A percentile compares a stretch with the other conserved stretches of the same genome.
phyloP scores from a whole-genome alignment of 2,113 vertebrate genomes.

The Apteryx mantelli region DNA sequence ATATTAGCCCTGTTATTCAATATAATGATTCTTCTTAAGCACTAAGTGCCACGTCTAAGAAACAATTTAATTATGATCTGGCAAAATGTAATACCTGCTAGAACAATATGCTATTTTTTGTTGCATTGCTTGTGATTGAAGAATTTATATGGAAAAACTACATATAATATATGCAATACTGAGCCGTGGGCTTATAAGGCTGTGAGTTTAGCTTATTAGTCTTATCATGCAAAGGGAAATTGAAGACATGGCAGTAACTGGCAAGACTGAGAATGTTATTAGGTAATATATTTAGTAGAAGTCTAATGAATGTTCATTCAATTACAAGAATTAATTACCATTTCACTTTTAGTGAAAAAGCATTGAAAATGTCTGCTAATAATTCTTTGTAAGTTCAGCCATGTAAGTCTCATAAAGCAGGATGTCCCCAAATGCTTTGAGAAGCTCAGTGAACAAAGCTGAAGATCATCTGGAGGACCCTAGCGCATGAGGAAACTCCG shows the following conservation, averaged over 20 bases:
- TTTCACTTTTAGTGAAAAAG: not conserved
- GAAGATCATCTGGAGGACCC: not conserved
- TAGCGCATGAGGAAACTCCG: rapidly evolving
- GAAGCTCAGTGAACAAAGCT: not conserved
- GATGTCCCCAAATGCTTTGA: not conserved
- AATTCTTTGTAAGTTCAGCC: not conserved
- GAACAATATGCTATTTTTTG: not conserved
- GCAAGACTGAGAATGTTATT: conserved; percentile 26
- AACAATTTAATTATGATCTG: conserved; percentile 42
- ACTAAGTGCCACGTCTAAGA: not conserved
- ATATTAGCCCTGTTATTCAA: not conserved
- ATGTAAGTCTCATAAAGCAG: not conserved
- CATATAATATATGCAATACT: not conserved
- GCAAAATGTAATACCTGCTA: not conserved
- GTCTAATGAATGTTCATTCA: conserved; percentile 3
- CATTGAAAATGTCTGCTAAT: not conserved
- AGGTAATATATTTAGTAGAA: conserved; percentile 6
- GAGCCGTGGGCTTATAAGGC: not conserved
- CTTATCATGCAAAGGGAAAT: conserved; percentile 14
- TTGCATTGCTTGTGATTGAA: conserved; percentile 16
- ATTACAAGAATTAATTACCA: conserved; percentile 40
- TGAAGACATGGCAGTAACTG: conserved; percentile 24
- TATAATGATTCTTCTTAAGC: conserved; percentile 27
- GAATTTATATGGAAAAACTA: not conserved
- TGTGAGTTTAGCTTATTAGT: not conserved